phyloP scores from a whole-genome alignment of 2,113 vertebrate species.

The Podiceps cristatus region DNA sequence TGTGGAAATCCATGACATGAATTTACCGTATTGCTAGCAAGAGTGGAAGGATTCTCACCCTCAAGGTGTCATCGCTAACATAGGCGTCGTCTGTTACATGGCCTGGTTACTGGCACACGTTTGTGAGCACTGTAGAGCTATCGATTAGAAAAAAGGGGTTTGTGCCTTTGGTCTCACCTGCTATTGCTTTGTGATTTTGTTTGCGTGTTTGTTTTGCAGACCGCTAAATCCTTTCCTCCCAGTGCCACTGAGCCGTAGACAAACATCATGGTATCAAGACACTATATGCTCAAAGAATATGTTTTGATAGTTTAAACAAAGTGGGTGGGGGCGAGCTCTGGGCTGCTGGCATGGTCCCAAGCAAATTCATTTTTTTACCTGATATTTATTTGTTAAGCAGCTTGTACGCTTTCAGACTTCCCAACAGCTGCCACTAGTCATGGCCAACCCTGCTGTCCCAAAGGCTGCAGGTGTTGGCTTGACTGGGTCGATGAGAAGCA shows the following conservation, averaged over 20 bases:
- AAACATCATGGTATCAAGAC: background rate
- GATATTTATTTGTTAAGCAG: background rate
- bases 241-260: background rate
- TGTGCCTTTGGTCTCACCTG: background rate
- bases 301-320: slow-evolving; percentile 2
- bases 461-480: background rate
- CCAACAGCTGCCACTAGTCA: background rate
- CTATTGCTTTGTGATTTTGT: background rate
- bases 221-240: slow-evolving; percentile 17
- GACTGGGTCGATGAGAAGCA: background rate
- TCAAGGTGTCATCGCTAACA: background rate
- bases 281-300: background rate
- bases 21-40: background rate
- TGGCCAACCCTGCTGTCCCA: background rate
- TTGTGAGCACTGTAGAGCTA: background rate
- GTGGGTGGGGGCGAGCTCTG: background rate
- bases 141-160: background rate
- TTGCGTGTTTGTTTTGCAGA: slow-evolving; percentile 5
- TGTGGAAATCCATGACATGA: background rate
- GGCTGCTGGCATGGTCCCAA: background rate
- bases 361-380: background rate
- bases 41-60: background rate
- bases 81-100: background rate
- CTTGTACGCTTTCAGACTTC: background rate
- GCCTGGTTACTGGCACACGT: background rate